phyloP scores from a whole-genome alignment of 2,888 invertebrate species.

The Proisotoma minuta region DNA sequence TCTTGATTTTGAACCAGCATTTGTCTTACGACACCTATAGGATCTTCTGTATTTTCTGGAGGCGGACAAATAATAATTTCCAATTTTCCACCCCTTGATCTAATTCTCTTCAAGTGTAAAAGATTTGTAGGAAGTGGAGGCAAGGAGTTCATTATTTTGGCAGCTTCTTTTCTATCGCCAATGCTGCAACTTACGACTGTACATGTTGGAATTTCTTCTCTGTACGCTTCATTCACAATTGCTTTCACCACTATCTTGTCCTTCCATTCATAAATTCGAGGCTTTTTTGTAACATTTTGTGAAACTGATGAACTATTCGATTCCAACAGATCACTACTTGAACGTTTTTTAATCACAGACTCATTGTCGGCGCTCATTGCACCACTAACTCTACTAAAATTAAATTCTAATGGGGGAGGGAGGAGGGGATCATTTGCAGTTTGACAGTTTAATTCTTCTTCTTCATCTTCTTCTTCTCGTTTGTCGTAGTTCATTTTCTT shows the following conservation, averaged over 20 bases:
- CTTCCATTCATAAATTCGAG: neutral
- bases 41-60: conserved; percentile 8
- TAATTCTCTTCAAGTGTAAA: conserved; percentile 43
- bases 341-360: no score
- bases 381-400: no score
- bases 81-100: conserved; percentile 24
- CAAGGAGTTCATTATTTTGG: conserved; percentile 26
- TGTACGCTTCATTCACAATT: neutral
- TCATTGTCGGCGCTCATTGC: no score
- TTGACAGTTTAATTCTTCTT: neutral
- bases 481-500: neutral
- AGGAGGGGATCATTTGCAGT: neutral
- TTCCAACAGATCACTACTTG: no score
- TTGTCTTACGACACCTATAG: conserved; percentile 17
- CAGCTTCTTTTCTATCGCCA: conserved; percentile 35
- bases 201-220: conserved; percentile 22
- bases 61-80: conserved; percentile 31
- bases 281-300: no score
- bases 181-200: conserved; percentile 29
- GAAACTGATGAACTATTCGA: no score
- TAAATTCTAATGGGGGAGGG: no score
- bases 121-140: conserved; percentile 33
- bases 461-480: neutral
- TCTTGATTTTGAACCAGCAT: neutral
- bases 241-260: neutral